phyloP scores from a whole-genome alignment of 2,888 invertebrate species.

The Dryadula phaetusa region DNA sequence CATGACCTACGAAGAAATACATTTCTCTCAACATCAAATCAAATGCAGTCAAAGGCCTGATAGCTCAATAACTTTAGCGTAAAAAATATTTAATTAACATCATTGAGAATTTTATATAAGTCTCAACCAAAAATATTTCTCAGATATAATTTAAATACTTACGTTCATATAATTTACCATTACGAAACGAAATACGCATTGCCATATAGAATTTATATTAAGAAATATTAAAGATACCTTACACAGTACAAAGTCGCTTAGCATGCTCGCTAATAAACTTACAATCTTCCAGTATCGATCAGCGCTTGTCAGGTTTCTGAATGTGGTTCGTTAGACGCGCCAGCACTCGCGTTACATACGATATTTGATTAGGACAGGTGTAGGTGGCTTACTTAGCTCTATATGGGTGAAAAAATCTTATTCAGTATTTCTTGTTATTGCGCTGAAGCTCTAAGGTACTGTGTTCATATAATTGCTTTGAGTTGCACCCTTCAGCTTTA shows the following conservation, averaged over 20 bases:
- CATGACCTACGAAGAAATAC: no score
- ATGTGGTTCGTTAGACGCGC: constrained; percentile 75
- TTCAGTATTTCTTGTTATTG: constrained; percentile 23
- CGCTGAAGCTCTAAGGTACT: not conserved
- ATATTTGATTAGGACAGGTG: constrained; percentile 50
- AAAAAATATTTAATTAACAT: no score
- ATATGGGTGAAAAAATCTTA: constrained; percentile 27
- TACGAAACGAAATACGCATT: not conserved
- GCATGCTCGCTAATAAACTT: constrained; percentile 38
- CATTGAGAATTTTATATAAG: no score
- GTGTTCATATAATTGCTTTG: no score
- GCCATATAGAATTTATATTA: not conserved
- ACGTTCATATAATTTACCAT: no score
- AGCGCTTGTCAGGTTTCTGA: constrained; percentile 72
- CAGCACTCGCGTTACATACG: constrained; percentile 47
- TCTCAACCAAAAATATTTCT: no score
- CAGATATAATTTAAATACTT: no score
- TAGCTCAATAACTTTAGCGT: no score
- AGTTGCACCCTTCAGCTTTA: no score
- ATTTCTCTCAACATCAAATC: no score
- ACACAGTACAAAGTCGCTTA: constrained; percentile 22
- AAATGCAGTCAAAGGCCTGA: no score
- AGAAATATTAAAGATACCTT: constrained; percentile 8
- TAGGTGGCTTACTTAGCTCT: constrained; percentile 58
- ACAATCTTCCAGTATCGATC: constrained; percentile 64